A percentile compares a stretch with the other conserved stretches of the same genome.
Conservation (phyloP, 2,797 vertebrate species). For the Myripristis jacobus region DNA sequence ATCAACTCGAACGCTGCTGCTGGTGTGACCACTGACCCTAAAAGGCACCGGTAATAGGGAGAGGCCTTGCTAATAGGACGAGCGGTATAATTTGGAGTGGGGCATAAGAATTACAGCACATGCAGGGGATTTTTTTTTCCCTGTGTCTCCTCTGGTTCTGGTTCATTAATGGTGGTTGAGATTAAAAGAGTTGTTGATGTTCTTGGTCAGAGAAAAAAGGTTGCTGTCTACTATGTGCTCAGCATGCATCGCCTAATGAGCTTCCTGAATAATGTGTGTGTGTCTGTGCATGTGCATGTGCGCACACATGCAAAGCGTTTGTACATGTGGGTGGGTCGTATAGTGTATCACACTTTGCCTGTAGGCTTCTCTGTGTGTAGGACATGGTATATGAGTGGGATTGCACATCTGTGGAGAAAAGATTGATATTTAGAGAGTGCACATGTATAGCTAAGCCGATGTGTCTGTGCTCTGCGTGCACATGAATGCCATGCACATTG, state of each 20-base stretch:
- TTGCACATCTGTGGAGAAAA: conserved; percentile 48
- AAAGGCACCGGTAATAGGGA: conserved; percentile 52
- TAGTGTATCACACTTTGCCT: conserved; percentile 40
- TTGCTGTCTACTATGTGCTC: conserved; percentile 63
- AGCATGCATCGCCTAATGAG: conserved; percentile 72
- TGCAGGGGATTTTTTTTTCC: conserved; percentile 45
- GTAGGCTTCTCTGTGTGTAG: conserved; percentile 53
- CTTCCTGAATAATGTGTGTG: conserved; percentile 57
- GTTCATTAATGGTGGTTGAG: conserved; percentile 75
- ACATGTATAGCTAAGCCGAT: conserved; percentile 40
- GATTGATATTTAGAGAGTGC: conserved; percentile 51
- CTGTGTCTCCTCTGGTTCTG: conserved; percentile 55
- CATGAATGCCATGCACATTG: conserved; percentile 29
- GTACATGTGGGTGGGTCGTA: conserved; percentile 52
- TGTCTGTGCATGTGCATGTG: conserved; percentile 1
- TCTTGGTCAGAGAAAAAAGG: conserved; percentile 65
- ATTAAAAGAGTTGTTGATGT: conserved; percentile 75
- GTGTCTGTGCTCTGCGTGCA: conserved; percentile 18
- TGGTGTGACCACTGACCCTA: conserved; percentile 72
- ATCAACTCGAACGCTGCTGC: conserved; percentile 63
- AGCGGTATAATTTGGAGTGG: conserved; percentile 52
- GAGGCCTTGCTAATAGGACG: conserved; percentile 54
- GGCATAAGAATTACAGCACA: conserved; percentile 47
- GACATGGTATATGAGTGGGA: conserved; percentile 26
- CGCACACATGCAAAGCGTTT: no score